Percentiles rank a stretch among this genome's conserved stretches.
These are phyloP conservation scores for Caracal caracal DNA, from an alignment of 2,113 vertebrate genomes.

Conservation along the genomic window DNA sequence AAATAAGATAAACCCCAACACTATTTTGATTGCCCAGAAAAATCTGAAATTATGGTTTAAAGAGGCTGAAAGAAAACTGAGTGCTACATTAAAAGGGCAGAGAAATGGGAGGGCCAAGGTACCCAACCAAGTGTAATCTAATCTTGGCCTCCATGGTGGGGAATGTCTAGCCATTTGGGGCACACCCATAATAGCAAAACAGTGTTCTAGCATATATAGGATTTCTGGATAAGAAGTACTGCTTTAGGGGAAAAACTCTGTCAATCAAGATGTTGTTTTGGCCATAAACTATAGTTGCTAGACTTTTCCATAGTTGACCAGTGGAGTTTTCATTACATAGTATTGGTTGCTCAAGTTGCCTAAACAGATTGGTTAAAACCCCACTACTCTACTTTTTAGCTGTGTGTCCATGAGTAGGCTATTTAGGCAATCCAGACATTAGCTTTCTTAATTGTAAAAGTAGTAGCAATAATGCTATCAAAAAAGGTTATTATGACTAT, in stretches of 20 bases:
- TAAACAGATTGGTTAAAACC: neutral
- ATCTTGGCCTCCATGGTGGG: neutral
- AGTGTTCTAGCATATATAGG: neutral
- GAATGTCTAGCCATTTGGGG: neutral
- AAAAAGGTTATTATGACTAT: neutral
- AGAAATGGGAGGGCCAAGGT: neutral
- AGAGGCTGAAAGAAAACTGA: neutral
- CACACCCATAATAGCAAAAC: neutral
- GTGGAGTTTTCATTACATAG: neutral
- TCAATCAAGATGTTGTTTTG: neutral
- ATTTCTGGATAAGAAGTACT: neutral
- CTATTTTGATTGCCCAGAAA: neutral
- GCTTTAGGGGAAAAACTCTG: neutral
- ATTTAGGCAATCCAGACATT: neutral
- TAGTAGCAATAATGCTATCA: neutral
- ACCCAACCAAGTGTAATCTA: fast-evolving
- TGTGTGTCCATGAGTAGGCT: neutral
- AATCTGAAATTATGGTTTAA: neutral
- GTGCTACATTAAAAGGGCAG: neutral
- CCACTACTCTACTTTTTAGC: neutral
- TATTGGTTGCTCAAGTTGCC: neutral
- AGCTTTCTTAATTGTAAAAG: neutral
- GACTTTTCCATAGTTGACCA: neutral
- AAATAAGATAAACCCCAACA: neutral
- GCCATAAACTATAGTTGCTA: neutral